phyloP scores from a whole-genome alignment of 1,140 invertebrate genomes.

The Dermatophagoides farinae region DNA sequence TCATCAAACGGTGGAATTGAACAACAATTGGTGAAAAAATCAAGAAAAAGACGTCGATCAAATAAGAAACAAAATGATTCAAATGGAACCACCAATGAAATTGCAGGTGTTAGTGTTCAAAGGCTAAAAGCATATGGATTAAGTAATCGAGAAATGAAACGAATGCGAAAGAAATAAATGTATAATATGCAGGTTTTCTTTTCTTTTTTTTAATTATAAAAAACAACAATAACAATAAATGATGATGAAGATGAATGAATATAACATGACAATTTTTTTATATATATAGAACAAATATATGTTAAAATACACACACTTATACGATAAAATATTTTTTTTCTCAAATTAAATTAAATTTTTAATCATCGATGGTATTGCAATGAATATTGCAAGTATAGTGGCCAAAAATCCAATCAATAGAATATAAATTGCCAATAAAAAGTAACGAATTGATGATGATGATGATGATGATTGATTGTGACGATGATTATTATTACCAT shows the following conservation, averaged over 20 bases:
- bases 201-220: neutral
- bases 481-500: neutral
- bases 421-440: conserved; percentile 3
- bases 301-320: neutral
- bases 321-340: neutral
- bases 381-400: neutral
- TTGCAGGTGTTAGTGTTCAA: neutral
- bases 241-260: neutral
- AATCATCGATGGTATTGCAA: neutral
- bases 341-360: neutral
- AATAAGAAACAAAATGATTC: conserved; percentile 11
- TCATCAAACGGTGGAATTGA: conserved; percentile 9
- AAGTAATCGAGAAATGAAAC: conserved; percentile 8
- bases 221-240: neutral
- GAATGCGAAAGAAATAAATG: neutral
- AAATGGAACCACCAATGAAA: neutral
- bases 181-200: no score
- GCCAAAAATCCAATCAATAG: neutral
- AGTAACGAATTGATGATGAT: neutral
- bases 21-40: conserved; percentile 8
- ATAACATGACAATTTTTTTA: neutral
- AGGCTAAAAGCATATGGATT: conserved; percentile 10
- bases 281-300: no score
- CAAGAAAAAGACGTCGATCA: conserved; percentile 10
- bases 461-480: neutral